Conservation (phyloP, 92 coral and sea anemone species). For the Porites cylindrica region DNA sequence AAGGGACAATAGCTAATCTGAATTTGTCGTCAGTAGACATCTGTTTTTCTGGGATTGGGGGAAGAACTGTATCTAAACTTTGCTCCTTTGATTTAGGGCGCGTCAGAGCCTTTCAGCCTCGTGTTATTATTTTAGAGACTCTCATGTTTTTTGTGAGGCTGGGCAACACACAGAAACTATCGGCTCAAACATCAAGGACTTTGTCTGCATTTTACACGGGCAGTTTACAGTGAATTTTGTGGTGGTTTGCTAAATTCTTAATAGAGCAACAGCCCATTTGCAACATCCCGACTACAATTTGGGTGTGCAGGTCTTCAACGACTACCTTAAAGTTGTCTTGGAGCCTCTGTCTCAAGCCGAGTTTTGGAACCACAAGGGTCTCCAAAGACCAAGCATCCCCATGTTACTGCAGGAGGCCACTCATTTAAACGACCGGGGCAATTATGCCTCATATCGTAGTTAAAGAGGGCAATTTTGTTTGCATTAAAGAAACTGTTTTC, state of each 20-base stretch:
- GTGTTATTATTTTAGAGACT: conserved; percentile 1
- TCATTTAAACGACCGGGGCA: not conserved
- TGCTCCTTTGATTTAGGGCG: not conserved
- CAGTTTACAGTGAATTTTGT: not conserved
- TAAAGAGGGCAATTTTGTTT: too few relatives aligned
- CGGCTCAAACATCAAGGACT: not conserved
- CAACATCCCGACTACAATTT: conserved; percentile 1
- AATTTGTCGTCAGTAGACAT: not conserved
- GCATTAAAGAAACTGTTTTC: too few relatives aligned
- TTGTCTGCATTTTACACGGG: conserved; percentile 2
- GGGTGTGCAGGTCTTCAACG: not conserved
- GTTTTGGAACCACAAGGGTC: conserved; percentile 33
- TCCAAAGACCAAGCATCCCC: not conserved
- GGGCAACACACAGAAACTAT: not conserved
- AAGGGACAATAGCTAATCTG: not conserved
- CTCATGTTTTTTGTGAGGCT: not conserved
- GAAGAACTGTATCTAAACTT: not conserved
- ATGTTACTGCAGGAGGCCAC: conserved; percentile 14
- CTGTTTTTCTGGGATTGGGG: too few relatives aligned
- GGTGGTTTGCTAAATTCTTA: conserved; percentile 1
- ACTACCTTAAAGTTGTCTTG: not conserved
- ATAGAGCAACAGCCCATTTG: not conserved
- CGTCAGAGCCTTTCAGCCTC: not conserved
- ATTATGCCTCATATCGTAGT: too few relatives aligned
- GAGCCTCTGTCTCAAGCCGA: not conserved